phyloP scores from a whole-genome alignment of 2,888 invertebrate species.

The Eristalis intricaria region DNA sequence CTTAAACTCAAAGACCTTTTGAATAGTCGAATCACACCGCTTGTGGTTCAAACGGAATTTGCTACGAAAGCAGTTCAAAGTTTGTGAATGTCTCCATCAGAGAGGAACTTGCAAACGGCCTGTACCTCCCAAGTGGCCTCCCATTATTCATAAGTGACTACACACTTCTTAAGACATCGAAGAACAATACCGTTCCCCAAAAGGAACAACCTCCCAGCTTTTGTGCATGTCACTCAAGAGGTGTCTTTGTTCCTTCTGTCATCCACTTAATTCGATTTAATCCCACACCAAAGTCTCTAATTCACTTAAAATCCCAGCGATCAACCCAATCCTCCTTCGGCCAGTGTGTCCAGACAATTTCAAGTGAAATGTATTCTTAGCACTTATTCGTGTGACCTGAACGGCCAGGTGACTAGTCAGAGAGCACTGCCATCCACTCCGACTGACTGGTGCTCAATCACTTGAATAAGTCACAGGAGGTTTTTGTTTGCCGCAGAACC shows the following conservation, averaged over 20 bases:
- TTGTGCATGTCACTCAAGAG: constrained; percentile 3
- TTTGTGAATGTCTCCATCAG: too few relatives aligned
- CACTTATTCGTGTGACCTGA: constrained; percentile 8
- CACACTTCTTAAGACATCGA: too few relatives aligned
- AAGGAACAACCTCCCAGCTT: not conserved
- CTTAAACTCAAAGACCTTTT: too few relatives aligned
- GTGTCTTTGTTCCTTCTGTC: not conserved
- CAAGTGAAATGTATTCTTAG: constrained; percentile 12
- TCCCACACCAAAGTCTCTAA: constrained; percentile 20
- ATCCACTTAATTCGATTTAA: constrained; percentile 30
- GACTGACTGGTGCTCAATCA: not conserved
- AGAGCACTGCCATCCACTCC: not conserved
- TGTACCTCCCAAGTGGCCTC: not conserved
- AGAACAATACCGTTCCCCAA: not conserved
- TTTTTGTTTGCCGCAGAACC: not conserved
- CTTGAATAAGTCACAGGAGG: not conserved
- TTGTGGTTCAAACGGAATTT: too few relatives aligned
- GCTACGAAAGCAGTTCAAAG: too few relatives aligned
- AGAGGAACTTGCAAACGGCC: not conserved
- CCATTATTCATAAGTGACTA: not conserved
- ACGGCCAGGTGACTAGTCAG: not conserved
- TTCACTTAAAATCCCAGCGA: constrained; percentile 20
- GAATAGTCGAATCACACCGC: too few relatives aligned
- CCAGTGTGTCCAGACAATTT: not conserved
- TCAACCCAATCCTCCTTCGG: not conserved